Evolutionary conservation across 2,797 vertebrate genomes (phyloP), one percentile per base, ranked within the genome.

Genomic region (Karalla daura): DNA sequence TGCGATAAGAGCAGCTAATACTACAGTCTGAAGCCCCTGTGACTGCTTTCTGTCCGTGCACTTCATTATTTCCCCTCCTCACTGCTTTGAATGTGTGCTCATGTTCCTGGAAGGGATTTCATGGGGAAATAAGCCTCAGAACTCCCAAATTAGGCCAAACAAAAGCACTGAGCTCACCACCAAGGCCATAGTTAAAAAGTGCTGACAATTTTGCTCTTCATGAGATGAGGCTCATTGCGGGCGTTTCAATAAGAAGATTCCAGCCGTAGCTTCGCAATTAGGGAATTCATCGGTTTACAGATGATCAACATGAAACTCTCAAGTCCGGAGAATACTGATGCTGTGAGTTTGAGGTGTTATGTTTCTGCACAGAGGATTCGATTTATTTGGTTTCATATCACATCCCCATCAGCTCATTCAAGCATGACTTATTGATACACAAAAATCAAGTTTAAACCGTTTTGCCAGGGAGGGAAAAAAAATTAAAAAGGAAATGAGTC

Each of bases 21-120:
- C 69, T 36, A 24, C 55, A 64, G 36, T 62, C 50, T 15, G 21
- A 39, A 62, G 15, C 75, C 35, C 36, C 41, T 14, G 58, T 52
- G 53, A 60, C 47, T 41, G 21, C 61, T 77, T 44, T 70, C 40
- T 73, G 80, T 80, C 75, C 41, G 2, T 15, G 33, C 50, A 51
- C 74, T 71, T 87, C 66, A 85, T 89, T 86, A 86, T 86, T 85
- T 67, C 55, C 37, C 13, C 15, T 68, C 75, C 73, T 63, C 36
- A 28, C 58, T 44, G 78, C 75, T 84, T 68, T 78, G 50, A 70
- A 59, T 68, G 56, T 65, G 61, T 52, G 56, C 63, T 73, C 32
- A 17, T 83, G 69, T 64, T 74, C 80, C 76, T 71, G 58, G 67
- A 73, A 76, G 72, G 76, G 79, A 88, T 86, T 86, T 88, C 76